phyloP scores from a whole-genome alignment of 2,113 vertebrate species.

The Scomber scombrus region DNA sequence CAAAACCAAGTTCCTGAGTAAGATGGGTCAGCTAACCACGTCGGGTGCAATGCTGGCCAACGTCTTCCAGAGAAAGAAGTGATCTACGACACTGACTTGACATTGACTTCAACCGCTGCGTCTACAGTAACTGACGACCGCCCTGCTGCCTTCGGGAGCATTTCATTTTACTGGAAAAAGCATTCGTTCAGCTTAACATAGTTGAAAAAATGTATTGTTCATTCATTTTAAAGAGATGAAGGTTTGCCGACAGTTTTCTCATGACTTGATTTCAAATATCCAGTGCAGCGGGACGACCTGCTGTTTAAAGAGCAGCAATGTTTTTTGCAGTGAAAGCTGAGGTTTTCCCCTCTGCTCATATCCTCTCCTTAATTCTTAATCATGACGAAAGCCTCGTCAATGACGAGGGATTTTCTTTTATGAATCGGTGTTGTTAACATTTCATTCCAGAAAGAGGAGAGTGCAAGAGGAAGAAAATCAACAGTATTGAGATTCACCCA shows the following conservation, averaged over 20 bases:
- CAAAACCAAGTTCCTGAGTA: conserved; percentile 99
- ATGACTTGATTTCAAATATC: conserved; percentile 15
- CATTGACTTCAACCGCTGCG: background rate
- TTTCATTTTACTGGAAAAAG: conserved; percentile 46
- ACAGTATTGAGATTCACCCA: conserved; percentile 37
- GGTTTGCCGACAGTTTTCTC: conserved; percentile 16
- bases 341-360: conserved; percentile 15
- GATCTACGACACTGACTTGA: conserved; percentile 52
- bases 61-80: conserved; percentile 99
- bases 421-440: conserved; percentile 54
- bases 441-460: conserved; percentile 46
- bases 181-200: conserved; percentile 31
- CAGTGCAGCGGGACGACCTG: conserved; percentile 20
- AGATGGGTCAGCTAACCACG: conserved; percentile 99
- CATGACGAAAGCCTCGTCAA: conserved; percentile 12
- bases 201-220: conserved; percentile 19
- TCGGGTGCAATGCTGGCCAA: conserved; percentile 99
- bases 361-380: conserved; percentile 25
- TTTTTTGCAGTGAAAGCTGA: conserved; percentile 35
- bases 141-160: conserved; percentile 75
- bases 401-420: conserved; percentile 43
- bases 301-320: conserved; percentile 30
- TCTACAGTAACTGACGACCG: conserved; percentile 76
- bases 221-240: conserved; percentile 20
- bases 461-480: background rate